Conservation (phyloP, 2,888 invertebrate genomes). For the Creontiades dilutus region DNA sequence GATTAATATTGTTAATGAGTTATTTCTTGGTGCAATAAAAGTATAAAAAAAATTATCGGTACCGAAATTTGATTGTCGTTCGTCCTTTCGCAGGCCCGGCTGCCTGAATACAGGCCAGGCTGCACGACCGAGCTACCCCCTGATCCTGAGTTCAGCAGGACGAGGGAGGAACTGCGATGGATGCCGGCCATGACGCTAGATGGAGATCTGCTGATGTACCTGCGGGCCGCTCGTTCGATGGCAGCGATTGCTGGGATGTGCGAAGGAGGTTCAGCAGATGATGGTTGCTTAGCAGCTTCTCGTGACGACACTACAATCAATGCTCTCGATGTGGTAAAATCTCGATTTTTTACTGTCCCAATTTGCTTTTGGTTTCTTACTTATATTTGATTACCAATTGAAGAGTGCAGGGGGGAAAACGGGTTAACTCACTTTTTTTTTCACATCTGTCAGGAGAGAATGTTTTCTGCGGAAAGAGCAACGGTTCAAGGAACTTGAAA, state of each 20-base stretch:
- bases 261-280: constrained; percentile 97
- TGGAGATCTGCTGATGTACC: constrained; percentile 97
- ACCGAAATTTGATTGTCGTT: not conserved
- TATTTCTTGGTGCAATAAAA: too few species aligned
- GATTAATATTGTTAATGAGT: too few species aligned
- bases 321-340: constrained; percentile 92
- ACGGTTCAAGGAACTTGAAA: too few species aligned
- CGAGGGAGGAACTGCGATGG: constrained; percentile 95
- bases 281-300: constrained; percentile 97
- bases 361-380: too few species aligned
- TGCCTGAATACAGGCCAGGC: constrained; percentile 80
- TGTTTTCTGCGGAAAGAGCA: too few species aligned
- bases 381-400: too few species aligned
- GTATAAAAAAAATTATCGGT: too few species aligned
- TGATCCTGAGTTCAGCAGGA: constrained; percentile 72
- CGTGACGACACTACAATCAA: constrained; percentile 98
- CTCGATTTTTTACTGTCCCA: not conserved
- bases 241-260: constrained; percentile 99
- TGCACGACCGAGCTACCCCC: constrained; percentile 79
- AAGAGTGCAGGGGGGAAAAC: too few species aligned
- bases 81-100: constrained; percentile 80
- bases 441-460: too few species aligned
- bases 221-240: constrained; percentile 97
- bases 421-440: too few species aligned
- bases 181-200: constrained; percentile 95